Percentiles rank a stretch among this genome's conserved stretches.
Conservation (phyloP, 2,113 vertebrate species). For the Pteronura brasiliensis region DNA sequence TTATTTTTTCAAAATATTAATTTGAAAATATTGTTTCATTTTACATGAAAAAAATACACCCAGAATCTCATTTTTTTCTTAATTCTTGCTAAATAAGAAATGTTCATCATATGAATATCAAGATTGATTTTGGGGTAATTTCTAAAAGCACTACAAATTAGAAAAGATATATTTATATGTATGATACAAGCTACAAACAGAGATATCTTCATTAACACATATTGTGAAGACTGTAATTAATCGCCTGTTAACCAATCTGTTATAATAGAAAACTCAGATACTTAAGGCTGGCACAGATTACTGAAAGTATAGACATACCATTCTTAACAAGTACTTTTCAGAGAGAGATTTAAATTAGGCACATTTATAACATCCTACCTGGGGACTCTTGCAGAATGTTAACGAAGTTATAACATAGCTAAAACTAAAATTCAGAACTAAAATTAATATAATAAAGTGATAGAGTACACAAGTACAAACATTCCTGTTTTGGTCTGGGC, state of each 20-base stretch:
- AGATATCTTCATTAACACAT: neutral
- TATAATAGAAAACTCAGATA: slow-evolving; percentile 29
- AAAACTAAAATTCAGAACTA: neutral
- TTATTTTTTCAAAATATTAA: slow-evolving; percentile 4
- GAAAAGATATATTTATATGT: neutral
- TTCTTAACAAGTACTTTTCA: slow-evolving; percentile 35
- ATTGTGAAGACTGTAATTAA: neutral
- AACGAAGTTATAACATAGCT: neutral
- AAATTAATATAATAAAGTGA: neutral
- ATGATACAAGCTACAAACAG: neutral
- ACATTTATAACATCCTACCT: neutral
- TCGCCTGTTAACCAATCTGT: neutral
- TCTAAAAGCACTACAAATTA: slow-evolving; percentile 2
- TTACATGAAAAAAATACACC: neutral
- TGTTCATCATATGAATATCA: slow-evolving; percentile 12
- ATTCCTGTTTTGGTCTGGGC: neutral
- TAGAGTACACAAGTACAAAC: neutral
- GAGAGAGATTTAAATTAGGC: slow-evolving; percentile 8
- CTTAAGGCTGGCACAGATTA: neutral
- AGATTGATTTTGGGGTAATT: slow-evolving; percentile 6
- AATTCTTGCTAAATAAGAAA: slow-evolving; percentile 12
- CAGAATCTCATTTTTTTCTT: slow-evolving; percentile 33
- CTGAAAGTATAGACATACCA: neutral
- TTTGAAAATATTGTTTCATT: neutral
- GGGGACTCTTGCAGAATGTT: neutral